These are phyloP conservation scores for Drosophila tripunctata DNA, from an alignment of 2,888 invertebrate genomes.

Conservation along the genomic window DNA sequence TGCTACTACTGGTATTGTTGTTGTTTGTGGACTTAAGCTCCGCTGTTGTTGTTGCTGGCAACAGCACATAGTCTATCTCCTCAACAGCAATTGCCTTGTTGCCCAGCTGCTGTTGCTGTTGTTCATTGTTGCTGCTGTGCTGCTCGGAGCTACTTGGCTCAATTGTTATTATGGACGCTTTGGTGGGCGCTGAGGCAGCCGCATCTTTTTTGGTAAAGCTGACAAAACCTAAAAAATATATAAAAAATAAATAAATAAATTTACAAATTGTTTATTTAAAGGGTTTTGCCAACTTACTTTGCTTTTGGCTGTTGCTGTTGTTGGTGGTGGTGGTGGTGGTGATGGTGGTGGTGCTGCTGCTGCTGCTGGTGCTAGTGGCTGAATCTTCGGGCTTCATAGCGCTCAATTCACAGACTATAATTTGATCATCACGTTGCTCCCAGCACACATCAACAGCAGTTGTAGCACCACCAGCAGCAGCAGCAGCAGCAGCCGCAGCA, in stretches of 20 bases:
- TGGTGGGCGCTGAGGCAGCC: constrained; percentile 57
- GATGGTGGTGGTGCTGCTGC: constrained; percentile 10
- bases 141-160: constrained; percentile 51
- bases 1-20: constrained; percentile 11
- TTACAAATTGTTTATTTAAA: no score
- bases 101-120: constrained; percentile 24
- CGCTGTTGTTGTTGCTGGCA: constrained; percentile 63
- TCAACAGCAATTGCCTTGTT: constrained; percentile 52
- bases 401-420: constrained; percentile 63
- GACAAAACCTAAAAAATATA: constrained; percentile 40
- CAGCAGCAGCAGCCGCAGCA: neutral
- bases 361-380: constrained; percentile 21
- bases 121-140: constrained; percentile 16
- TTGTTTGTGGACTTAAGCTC: no score
- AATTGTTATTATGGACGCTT: constrained; percentile 69
- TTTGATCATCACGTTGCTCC: constrained; percentile 55
- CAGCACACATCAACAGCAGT: constrained; percentile 32
- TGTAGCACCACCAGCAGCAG: neutral
- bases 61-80: constrained; percentile 62
- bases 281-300: constrained; percentile 48
- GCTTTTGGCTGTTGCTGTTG: constrained; percentile 60
- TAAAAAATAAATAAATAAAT: neutral
- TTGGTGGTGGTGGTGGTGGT: constrained; percentile 20
- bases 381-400: constrained; percentile 63
- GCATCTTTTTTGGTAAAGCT: constrained; percentile 75